Percentiles rank a stretch among this genome's conserved stretches.
These are phyloP conservation scores for Lottia scabra DNA, from an alignment of 2,888 invertebrate genomes.

Conservation along the genomic window DNA sequence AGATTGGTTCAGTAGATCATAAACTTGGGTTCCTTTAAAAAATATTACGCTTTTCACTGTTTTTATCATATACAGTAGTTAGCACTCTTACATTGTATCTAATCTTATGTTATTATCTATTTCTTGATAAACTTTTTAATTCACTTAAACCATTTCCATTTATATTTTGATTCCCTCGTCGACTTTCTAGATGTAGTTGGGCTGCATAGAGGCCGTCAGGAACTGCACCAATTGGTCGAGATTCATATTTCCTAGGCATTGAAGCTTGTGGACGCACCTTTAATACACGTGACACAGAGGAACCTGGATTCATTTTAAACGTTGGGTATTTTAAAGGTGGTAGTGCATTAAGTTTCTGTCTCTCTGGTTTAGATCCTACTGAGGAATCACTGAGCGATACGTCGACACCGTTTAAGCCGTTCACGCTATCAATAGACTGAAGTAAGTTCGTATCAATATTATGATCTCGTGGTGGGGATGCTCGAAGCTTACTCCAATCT, in stretches of 20 bases:
- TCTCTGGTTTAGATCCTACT: not conserved
- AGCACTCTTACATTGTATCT: no score
- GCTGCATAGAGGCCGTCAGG: not conserved
- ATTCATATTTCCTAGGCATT: constrained; percentile 9
- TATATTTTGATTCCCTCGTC: not conserved
- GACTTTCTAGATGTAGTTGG: not conserved
- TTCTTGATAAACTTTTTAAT: not conserved
- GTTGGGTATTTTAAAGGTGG: constrained; percentile 14
- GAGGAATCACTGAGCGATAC: not conserved
- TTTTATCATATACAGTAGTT: no score
- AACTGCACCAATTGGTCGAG: not conserved
- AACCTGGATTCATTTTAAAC: constrained; percentile 2
- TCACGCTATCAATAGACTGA: constrained; percentile 16
- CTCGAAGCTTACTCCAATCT: not conserved
- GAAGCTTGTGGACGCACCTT: not conserved
- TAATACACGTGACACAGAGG: not conserved
- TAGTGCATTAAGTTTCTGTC: not conserved
- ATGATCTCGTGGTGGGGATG: not conserved
- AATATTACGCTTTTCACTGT: no score
- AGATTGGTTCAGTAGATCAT: no score
- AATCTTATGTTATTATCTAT: no score
- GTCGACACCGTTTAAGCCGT: constrained; percentile 3
- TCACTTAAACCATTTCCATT: not conserved
- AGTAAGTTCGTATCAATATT: constrained; percentile 7
- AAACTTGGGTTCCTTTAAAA: no score